Base-by-base conservation (phyloP, 1,140 invertebrate species). In the Campoletis sonorensis region DNA sequence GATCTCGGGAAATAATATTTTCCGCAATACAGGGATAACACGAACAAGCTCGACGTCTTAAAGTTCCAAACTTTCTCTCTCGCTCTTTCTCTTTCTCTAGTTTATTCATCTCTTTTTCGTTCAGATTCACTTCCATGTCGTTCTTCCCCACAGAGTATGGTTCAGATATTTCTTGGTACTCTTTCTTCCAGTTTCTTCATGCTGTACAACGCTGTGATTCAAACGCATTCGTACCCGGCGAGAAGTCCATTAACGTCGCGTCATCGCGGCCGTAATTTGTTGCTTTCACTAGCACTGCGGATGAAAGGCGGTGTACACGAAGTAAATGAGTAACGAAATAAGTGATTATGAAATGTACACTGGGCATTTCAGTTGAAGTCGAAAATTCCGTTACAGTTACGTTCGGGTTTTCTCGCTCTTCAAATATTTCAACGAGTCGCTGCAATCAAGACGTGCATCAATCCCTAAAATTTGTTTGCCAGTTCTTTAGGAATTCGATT, bases 1-100 rank as follows among this genome's bases (percentile, higher is more conserved):
- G 27, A 77, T 77, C 72, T 33, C 26, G 54, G 54, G 37, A 37
- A 78, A 78, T 78, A 67, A 78, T 78, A 78, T 78, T 78, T 64
- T 78, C 0, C 15, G 76, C 61, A 45, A 40, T 30, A 67, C 23
- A 15, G 13, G 58, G 0, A 64, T 27, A 64, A 33, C 15, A 78
- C 58, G 73, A 10, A 37, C 16, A 33, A 15, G 30, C 49, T 18
- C 27, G 51, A 77, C 26, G n/a, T 77, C 51, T n/a, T 77, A 0
- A 2, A 72, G 21, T 72, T 61, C 33, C 73, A 11, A 49, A 49
- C 72, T 27, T 30, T 54, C 54, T 37, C 27, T 37, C 51, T 61
- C 21, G 30, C 40, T 58, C 8, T 54, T 40, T 27, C 72, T 77
- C 26, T 61, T 40, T 21, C n/a, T n/a, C n/a, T n/a, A n/a, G n/a